Evolutionary conservation across 2,113 vertebrate genomes (phyloP).

Genomic region (Cyprinodon variegatus): DNA sequence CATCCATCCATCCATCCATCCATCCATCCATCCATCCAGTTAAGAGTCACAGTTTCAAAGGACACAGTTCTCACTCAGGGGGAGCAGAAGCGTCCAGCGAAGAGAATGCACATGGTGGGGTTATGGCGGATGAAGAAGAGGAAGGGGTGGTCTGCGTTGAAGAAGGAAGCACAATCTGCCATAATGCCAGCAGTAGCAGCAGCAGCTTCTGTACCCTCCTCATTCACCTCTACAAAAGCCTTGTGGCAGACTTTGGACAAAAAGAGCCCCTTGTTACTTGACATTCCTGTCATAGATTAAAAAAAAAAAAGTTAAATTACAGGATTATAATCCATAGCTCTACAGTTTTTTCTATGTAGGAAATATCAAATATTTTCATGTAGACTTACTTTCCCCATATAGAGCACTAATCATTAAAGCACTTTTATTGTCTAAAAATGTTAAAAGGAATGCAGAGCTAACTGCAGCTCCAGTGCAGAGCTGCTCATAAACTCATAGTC

Average conservation of each 20-base stretch:
- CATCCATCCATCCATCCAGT: too few species aligned
- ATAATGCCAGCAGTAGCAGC: constrained; percentile 76
- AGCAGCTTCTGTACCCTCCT: constrained; percentile 89
- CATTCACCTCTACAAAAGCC: constrained; percentile 88
- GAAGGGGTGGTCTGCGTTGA: constrained; percentile 91
- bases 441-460: too few species aligned
- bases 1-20: too few species aligned
- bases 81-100: constrained; percentile 83
- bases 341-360: too few species aligned
- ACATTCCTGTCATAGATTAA: constrained; percentile 79
- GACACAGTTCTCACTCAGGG: constrained; percentile 61
- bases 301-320: background rate
- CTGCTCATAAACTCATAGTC: background rate
- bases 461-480: too few species aligned
- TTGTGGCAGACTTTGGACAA: constrained; percentile 89
- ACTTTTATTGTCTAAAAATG: too few species aligned
- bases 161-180: constrained; percentile 46
- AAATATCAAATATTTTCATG: too few species aligned
- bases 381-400: too few species aligned
- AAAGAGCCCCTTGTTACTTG: constrained; percentile 74
- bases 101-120: constrained; percentile 79
- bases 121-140: constrained; percentile 89
- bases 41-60: too few species aligned
- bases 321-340: background rate
- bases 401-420: too few species aligned